These are phyloP conservation scores for Itoplectis maculator DNA, from an alignment of 2,888 invertebrate genomes.

Conservation along the genomic window DNA sequence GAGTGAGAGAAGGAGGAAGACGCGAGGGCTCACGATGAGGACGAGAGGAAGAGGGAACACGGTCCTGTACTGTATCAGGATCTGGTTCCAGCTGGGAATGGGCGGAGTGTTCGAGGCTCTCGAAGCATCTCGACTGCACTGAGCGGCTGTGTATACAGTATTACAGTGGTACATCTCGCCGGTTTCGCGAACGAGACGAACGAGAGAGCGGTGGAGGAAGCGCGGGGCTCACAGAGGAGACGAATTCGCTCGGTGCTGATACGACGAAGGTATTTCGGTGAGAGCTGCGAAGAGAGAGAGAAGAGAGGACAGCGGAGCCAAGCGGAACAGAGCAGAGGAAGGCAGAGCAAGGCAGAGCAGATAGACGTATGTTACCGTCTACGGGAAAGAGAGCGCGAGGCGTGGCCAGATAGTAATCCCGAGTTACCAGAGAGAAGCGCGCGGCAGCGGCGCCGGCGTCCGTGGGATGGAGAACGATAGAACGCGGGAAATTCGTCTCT, in stretches of 20 bases:
- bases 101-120: neutral
- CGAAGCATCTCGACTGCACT: conserved; percentile 2
- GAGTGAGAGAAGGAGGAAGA: conserved; percentile 9
- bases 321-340: too few relatives aligned
- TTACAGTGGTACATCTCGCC: conserved; percentile 26
- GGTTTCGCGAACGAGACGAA: conserved; percentile 24
- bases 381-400: conserved; percentile 56
- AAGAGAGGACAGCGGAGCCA: neutral
- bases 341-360: too few relatives aligned
- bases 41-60: neutral
- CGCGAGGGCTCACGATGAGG: neutral
- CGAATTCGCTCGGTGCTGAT: conserved; percentile 55
- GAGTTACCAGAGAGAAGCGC: conserved; percentile 34
- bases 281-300: conserved; percentile 11
- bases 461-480: conserved; percentile 38
- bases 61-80: neutral
- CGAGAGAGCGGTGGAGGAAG: neutral
- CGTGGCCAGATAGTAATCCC: conserved; percentile 66
- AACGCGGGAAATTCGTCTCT: conserved; percentile 64
- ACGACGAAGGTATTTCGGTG: conserved; percentile 48
- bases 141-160: neutral
- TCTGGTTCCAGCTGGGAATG: neutral
- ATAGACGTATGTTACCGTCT: conserved; percentile 53
- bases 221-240: conserved; percentile 44
- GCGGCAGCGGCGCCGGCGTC: too few relatives aligned